These are phyloP conservation scores for Cephalopholis sonnerati DNA, from an alignment of 2,113 vertebrate species.

Conservation along the genomic window DNA sequence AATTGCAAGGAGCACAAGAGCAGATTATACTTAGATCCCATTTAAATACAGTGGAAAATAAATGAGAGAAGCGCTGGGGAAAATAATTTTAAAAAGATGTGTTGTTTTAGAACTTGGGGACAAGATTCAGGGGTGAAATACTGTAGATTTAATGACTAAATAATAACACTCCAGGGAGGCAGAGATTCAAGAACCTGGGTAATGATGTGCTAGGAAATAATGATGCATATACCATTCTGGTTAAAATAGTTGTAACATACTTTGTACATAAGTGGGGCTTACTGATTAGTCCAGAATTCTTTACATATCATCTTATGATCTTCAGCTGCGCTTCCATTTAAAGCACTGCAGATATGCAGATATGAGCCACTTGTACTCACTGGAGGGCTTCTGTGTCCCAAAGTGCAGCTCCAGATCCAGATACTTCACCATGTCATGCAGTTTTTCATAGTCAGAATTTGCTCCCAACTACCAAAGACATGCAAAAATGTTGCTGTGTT, in stretches of 20 bases:
- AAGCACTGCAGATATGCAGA: constrained; percentile 9
- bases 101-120: not conserved
- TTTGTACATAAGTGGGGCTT: not conserved
- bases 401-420: constrained; percentile 98
- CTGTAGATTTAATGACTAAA: not conserved
- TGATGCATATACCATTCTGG: not conserved
- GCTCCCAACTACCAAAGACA: constrained; percentile 87
- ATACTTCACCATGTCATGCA: constrained; percentile 99
- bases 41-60: not conserved
- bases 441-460: constrained; percentile 96
- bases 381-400: constrained; percentile 92
- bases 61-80: too few species aligned
- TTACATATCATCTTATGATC: not conserved
- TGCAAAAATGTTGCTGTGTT: constrained; percentile 18
- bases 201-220: not conserved
- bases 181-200: constrained; percentile 1
- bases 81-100: not conserved
- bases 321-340: constrained; percentile 1
- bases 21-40: not conserved
- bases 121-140: not conserved
- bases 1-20: not conserved
- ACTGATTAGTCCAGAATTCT: not conserved
- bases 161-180: not conserved
- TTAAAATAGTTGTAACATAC: not conserved
- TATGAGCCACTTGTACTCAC: constrained; percentile 86